Base-by-base conservation (phyloP, 2,888 invertebrate species). In the Cactoblastis cactorum region DNA sequence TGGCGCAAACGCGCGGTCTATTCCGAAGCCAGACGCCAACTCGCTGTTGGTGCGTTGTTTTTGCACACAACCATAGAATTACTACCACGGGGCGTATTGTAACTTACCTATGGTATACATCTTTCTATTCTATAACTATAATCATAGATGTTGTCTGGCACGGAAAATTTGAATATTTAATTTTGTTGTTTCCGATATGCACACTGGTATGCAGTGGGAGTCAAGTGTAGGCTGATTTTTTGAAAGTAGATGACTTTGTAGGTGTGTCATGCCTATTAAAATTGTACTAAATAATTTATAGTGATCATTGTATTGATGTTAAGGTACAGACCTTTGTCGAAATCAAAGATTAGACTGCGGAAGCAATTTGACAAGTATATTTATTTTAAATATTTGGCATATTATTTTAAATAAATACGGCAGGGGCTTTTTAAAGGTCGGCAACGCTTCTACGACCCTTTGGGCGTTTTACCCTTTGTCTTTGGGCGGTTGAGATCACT, bases 11-110 rank as follows among this genome's bases (percentile, higher is more conserved):
- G 88, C 84, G 84, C 86, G 86, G 75, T 80, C 88, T 75, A 77
- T 77, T 70, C 84, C 70, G 78, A 77, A 76, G 88, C 85, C 77
- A 77, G 79, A 65, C 76, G 77, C 71, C 77, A 81, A 89, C 88
- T 89, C 88, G 80, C 78, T 71, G 77, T 67, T 68, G 65, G 71
- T 66, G 72, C 71, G 72, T 64, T 59, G 67, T 56, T 37, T 68
- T 63, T 50, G 52, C 63, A 71, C 69, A 79, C 71, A 79, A 53
- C 63, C 78, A 82, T 82, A 80, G 63, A n/a, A n/a, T 75, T 80
- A 80, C 60, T 70, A 61, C 70, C 71, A 82, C 75, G 79, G 81
- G 77, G 77, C 75, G 81, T 75, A 80, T 86, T 85, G 83, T 85
- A 58, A n/a, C n/a, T n/a, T n/a, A n/a, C n/a, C 73, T 71, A 65